These are phyloP conservation scores for Narcine bancroftii DNA, from an alignment of 2,113 vertebrate species.

Conservation along the genomic window DNA sequence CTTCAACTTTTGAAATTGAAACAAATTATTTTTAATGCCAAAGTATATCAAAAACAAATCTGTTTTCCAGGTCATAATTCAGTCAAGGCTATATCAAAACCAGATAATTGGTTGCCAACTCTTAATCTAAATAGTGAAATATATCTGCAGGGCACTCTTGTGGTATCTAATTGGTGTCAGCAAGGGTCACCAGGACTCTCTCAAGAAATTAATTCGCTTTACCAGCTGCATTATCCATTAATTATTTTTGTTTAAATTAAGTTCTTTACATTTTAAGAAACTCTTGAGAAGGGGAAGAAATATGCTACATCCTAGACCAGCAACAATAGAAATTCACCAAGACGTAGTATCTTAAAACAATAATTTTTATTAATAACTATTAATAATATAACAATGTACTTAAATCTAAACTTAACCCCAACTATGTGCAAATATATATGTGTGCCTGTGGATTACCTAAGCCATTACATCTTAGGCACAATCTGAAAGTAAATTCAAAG, in stretches of 20 bases:
- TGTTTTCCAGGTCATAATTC: slow-evolving; percentile 61
- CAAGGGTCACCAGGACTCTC: slow-evolving; percentile 48
- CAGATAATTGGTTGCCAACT: slow-evolving; percentile 58
- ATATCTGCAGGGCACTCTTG: slow-evolving; percentile 48
- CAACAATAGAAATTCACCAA: too few relatives aligned
- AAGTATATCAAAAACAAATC: slow-evolving; percentile 60
- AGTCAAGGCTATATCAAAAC: slow-evolving; percentile 57
- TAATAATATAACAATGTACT: too few relatives aligned
- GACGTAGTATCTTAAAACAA: too few relatives aligned
- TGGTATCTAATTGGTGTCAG: slow-evolving; percentile 63
- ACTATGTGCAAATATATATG: too few relatives aligned
- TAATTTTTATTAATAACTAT: too few relatives aligned
- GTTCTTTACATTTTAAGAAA: neutral
- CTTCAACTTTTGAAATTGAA: slow-evolving; percentile 47
- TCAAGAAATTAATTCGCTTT: slow-evolving; percentile 46
- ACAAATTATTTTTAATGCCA: slow-evolving; percentile 43
- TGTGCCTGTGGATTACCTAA: too few relatives aligned
- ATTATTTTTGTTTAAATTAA: neutral
- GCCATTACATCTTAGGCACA: too few relatives aligned
- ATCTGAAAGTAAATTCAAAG: too few relatives aligned
- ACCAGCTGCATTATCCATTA: slow-evolving; percentile 30
- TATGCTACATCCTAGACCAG: too few relatives aligned
- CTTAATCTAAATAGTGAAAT: slow-evolving; percentile 49
- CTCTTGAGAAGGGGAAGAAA: neutral
- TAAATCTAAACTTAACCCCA: too few relatives aligned